Evolutionary conservation across 2,797 vertebrate genomes (phyloP), one percentile per base, ranked within the genome.

Genomic region (Hephaestus fuliginosus): DNA sequence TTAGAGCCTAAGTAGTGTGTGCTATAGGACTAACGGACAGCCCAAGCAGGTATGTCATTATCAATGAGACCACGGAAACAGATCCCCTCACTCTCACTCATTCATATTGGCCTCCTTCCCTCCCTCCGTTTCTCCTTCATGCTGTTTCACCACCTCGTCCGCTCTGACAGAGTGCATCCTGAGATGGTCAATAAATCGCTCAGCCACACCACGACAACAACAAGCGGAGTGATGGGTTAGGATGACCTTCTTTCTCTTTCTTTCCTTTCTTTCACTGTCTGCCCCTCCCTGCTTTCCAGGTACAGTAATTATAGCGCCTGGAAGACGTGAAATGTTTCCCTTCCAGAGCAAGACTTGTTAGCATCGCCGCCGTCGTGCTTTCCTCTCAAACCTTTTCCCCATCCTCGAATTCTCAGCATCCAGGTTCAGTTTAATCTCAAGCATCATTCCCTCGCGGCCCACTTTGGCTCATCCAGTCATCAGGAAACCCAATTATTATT

Each of bases 31-130:
- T 97, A 98, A 98, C 97, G 95, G 97, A 97, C 96, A 96, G 96
- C 95, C 96, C 93, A 94, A 96, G 96, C 97, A 98, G 97, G 97
- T 98, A 97, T 97, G 97, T 98, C 97, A 98, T 99, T 98, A 98
- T 98, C 98, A 98, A 98, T 98, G 98, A 97, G 96, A 92, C 96
- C 95, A 90, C 93, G 95, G 96, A 96, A 95, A 95, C 95, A 85
- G 95, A 96, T 95, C 94, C 96, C 95, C 85, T 92, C 92, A 82
- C 89, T 90, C 86, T 91, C 96, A 91, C 94, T 95, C 93, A 91
- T 97, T 97, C 97, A 97, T 97, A 97, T 96, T 96, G 91, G 86
- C 79, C 84, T 76, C 65, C 53, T 95, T 93, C 94, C 36, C 51
- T 80, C 52, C 80, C 62, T 69, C 65, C 11, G 18, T 72, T 82